Percentiles rank a stretch among this genome's conserved stretches.
These are phyloP conservation scores for Pungitius pungitius DNA, from an alignment of 2,113 vertebrate genomes.

Conservation along the genomic window DNA sequence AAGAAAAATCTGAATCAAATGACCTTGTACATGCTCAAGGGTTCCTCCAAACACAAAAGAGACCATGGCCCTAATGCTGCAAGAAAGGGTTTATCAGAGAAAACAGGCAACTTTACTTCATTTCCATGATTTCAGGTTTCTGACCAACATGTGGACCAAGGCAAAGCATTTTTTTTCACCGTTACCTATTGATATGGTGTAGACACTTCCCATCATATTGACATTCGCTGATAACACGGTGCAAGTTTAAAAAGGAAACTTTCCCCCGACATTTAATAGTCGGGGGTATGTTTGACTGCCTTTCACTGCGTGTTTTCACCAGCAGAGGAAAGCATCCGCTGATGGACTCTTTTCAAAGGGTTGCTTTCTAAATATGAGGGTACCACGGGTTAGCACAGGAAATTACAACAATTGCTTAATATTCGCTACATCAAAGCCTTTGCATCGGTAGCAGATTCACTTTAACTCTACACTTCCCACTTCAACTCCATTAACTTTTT, in stretches of 20 bases:
- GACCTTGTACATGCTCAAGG: not conserved
- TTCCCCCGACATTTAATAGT: not conserved
- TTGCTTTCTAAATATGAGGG: constrained; percentile 21
- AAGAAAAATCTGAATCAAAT: not conserved
- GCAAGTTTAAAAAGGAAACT: not conserved
- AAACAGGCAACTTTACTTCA: not conserved
- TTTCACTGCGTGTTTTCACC: constrained; percentile 4
- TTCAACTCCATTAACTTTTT: constrained; percentile 74
- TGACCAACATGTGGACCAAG: not conserved
- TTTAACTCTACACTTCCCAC: constrained; percentile 69
- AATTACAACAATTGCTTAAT: constrained; percentile 63
- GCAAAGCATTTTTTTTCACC: not conserved
- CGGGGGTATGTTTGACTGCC: not conserved
- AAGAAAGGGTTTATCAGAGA: not conserved
- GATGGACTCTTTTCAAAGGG: constrained; percentile 24
- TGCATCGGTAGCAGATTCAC: constrained; percentile 59
- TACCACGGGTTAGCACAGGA: constrained; percentile 34
- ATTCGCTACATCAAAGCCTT: constrained; percentile 65
- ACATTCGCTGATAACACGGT: not conserved
- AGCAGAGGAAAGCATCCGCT: not conserved
- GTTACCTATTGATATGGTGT: not conserved
- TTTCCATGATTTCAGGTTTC: not conserved
- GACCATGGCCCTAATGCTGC: not conserved
- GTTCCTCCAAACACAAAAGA: constrained; percentile 9
- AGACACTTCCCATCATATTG: not conserved